Evolutionary conservation across 35 echinoderm and acorn worm genomes (phyloP).

Genomic region (Anneissia japonica): DNA sequence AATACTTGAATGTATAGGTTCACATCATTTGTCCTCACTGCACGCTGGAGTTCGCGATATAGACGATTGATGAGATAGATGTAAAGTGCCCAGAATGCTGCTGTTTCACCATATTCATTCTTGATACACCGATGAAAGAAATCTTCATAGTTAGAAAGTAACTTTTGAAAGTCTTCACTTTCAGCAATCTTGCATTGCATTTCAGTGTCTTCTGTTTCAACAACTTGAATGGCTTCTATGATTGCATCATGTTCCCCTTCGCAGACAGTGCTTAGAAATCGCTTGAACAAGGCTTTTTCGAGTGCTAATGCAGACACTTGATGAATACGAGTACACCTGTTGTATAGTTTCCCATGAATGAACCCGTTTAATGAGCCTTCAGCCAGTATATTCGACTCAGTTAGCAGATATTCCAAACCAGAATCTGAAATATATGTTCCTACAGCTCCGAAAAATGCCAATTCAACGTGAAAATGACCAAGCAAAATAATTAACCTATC

Average conservation of each 20-base stretch:
- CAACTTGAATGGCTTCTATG: neutral
- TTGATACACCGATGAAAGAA: slow-evolving; percentile 46
- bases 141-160: slow-evolving; percentile 32
- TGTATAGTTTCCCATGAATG: slow-evolving; percentile 58
- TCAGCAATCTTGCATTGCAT: slow-evolving; percentile 1
- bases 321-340: slow-evolving; percentile 67
- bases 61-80: slow-evolving; percentile 63
- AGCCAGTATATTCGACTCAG: slow-evolving; percentile 12
- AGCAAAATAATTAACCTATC: slow-evolving; percentile 66
- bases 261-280: slow-evolving; percentile 15
- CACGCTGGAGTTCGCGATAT: slow-evolving; percentile 49
- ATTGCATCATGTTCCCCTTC: slow-evolving; percentile 19
- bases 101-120: slow-evolving; percentile 35
- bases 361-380: slow-evolving; percentile 65
- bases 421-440: slow-evolving; percentile 76
- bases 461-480: slow-evolving; percentile 51
- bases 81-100: slow-evolving; percentile 60
- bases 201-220: neutral
- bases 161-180: slow-evolving; percentile 26
- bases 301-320: slow-evolving; percentile 46
- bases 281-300: slow-evolving; percentile 48
- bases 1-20: slow-evolving; percentile 37
- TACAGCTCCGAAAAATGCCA: slow-evolving; percentile 50
- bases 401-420: slow-evolving; percentile 29
- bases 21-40: slow-evolving; percentile 52